A percentile compares a stretch with the other conserved stretches of the same genome.
Evolutionary conservation across 2,113 vertebrate genomes (phyloP).

Genomic region (Parotia lawesii): DNA sequence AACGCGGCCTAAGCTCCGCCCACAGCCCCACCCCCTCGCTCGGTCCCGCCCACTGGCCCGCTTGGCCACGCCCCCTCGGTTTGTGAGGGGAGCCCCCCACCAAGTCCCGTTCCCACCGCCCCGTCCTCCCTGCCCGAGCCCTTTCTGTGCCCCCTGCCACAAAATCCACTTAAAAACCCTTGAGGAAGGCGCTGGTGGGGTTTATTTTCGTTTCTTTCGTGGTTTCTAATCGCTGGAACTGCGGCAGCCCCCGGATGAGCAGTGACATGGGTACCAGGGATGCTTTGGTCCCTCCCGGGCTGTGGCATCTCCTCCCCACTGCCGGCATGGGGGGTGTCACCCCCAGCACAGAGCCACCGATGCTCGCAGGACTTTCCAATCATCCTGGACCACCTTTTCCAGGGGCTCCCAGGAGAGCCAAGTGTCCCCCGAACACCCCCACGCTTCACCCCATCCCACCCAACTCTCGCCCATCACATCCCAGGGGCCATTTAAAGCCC

Average conservation of each 20-base stretch:
- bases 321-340: rapidly evolving
- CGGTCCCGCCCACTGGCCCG: rapidly evolving
- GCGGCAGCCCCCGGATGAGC: rapidly evolving
- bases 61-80: background rate
- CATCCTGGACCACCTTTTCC: rapidly evolving
- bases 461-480: rapidly evolving
- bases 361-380: rapidly evolving
- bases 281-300: background rate
- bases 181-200: rapidly evolving
- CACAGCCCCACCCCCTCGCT: rapidly evolving
- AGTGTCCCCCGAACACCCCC: rapidly evolving
- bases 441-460: rapidly evolving
- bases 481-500: background rate
- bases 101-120: rapidly evolving
- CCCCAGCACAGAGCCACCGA: rapidly evolving
- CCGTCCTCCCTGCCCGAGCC: rapidly evolving
- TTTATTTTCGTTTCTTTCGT: rapidly evolving
- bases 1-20: background rate
- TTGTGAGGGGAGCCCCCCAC: rapidly evolving
- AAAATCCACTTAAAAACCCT: rapidly evolving
- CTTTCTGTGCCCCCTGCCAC: rapidly evolving
- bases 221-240: rapidly evolving
- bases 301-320: rapidly evolving
- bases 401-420: background rate
- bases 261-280: rapidly evolving